Conservation (phyloP, 2,113 vertebrate genomes). For the Callithrix jacchus region DNA sequence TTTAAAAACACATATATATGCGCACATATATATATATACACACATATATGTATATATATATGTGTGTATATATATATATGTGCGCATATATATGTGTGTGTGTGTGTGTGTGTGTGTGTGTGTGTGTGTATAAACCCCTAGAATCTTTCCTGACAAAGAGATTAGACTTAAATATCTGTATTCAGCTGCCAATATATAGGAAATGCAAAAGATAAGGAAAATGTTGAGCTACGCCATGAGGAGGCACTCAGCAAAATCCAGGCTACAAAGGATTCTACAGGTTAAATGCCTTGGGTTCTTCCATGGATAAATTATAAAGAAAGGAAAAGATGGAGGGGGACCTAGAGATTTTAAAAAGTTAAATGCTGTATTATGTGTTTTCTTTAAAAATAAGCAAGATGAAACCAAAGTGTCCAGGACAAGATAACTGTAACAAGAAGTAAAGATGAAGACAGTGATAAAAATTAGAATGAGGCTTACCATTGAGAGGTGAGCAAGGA, state of each 20-base stretch:
- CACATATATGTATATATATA: too few species aligned
- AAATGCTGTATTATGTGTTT: neutral
- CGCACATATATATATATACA: too few species aligned
- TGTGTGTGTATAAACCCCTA: too few species aligned
- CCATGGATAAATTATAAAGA: neutral
- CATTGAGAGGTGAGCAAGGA: neutral
- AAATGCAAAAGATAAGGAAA: neutral
- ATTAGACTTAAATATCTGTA: neutral
- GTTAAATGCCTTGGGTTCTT: neutral
- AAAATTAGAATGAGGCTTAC: neutral
- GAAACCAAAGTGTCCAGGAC: neutral
- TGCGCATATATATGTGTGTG: fast-evolving
- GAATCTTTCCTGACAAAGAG: neutral
- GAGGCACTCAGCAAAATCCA: neutral
- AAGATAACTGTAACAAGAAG: neutral
- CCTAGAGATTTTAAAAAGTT: neutral
- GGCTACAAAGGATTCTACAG: neutral
- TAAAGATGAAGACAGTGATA: neutral
- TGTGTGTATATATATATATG: too few species aligned
- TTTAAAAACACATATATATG: too few species aligned
- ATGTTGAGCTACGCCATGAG: neutral
- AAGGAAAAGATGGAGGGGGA: neutral
- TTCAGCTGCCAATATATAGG: neutral
- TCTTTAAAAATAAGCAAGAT: neutral
- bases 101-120: too few species aligned